phyloP scores from a whole-genome alignment of 2,113 vertebrate genomes.

The Cynopterus brachyotis region DNA sequence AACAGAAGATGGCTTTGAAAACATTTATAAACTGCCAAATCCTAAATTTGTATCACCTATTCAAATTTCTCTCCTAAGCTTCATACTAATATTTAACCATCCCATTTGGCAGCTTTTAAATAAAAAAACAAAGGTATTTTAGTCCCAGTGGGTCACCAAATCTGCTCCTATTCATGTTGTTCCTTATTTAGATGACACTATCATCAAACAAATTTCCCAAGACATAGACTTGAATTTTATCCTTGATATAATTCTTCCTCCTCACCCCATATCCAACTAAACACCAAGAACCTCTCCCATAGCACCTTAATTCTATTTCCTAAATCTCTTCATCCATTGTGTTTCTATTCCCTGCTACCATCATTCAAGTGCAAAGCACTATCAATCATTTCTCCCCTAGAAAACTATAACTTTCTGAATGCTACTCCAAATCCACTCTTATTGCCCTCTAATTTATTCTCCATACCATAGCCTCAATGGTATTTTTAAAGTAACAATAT shows the following conservation, averaged over 20 bases:
- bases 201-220: constrained; percentile 20
- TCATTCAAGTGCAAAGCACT: neutral
- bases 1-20: constrained; percentile 1
- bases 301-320: constrained; percentile 11
- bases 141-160: neutral
- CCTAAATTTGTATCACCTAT: constrained; percentile 10
- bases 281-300: neutral
- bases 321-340: constrained; percentile 31
- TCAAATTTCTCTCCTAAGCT: neutral
- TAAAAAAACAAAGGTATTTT: neutral
- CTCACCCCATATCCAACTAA: neutral
- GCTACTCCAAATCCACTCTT: neutral
- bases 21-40: constrained; percentile 17
- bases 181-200: neutral
- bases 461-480: neutral
- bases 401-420: constrained; percentile 25
- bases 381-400: neutral
- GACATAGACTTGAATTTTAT: constrained; percentile 23
- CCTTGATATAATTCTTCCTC: neutral
- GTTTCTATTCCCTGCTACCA: neutral
- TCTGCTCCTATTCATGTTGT: neutral
- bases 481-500: constrained; percentile 3
- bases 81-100: neutral
- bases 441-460: constrained; percentile 26
- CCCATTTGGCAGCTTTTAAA: neutral